These are phyloP conservation scores for Crotalus viridis DNA, from an alignment of 2,113 vertebrate species.

Conservation along the genomic window DNA sequence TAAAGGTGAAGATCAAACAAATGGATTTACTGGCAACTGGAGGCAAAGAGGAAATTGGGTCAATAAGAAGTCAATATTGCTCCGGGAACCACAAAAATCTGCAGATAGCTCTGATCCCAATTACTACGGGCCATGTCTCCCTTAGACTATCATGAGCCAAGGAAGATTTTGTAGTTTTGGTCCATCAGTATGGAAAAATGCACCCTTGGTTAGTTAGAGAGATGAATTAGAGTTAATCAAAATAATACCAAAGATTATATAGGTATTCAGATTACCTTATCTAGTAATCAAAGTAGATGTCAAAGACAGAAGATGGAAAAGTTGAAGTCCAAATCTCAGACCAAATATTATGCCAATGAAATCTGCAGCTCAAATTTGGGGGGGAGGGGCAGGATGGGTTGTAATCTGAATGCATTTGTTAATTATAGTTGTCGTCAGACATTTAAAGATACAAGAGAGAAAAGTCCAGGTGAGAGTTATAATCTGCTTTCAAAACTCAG, in stretches of 20 bases:
- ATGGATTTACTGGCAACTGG: neutral
- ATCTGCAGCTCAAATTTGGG: neutral
- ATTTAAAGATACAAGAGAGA: neutral
- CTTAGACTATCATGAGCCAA: neutral
- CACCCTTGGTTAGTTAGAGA: neutral
- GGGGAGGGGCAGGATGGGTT: neutral
- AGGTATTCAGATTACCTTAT: neutral
- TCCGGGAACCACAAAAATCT: neutral
- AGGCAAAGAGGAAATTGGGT: neutral
- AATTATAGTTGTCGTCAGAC: neutral
- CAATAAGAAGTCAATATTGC: neutral
- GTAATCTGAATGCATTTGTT: neutral
- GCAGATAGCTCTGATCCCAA: neutral
- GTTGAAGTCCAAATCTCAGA: neutral
- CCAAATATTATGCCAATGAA: neutral
- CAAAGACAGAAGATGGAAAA: neutral
- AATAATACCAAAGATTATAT: neutral
- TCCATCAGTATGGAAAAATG: neutral
- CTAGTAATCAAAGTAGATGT: neutral
- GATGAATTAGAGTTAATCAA: neutral
- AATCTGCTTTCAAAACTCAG: neutral
- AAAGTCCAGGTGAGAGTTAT: neutral
- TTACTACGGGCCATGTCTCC: neutral
- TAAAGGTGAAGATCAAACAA: neutral
- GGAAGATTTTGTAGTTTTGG: neutral